Evolutionary conservation across 2,113 vertebrate genomes (phyloP).

Genomic region (Lontra canadensis): DNA sequence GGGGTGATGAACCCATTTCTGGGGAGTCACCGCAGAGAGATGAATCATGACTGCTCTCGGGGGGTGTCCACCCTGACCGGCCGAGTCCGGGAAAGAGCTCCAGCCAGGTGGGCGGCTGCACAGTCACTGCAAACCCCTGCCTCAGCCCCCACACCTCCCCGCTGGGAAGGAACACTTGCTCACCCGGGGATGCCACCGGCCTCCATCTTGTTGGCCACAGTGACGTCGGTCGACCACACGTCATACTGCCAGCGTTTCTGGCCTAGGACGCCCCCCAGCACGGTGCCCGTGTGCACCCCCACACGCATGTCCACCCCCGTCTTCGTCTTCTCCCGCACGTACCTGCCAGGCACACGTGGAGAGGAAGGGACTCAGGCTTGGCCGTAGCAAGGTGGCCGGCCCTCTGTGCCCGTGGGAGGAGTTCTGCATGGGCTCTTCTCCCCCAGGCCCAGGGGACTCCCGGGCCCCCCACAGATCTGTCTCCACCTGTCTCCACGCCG

Average conservation of each 20-base stretch:
- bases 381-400: rapidly evolving
- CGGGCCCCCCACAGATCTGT: rapidly evolving
- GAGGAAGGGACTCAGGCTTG: too few species aligned
- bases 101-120: rapidly evolving
- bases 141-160: not conserved
- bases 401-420: rapidly evolving
- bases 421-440: rapidly evolving
- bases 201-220: conserved; percentile 98
- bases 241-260: conserved; percentile 98
- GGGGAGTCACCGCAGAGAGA: not conserved
- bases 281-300: conserved; percentile 94
- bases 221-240: conserved; percentile 97
- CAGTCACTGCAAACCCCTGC: rapidly evolving
- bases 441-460: rapidly evolving
- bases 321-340: conserved; percentile 94
- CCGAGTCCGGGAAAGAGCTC: not conserved
- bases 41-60: not conserved
- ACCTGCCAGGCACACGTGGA: conserved; percentile 80
- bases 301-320: conserved; percentile 97
- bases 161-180: conserved; percentile 44
- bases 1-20: not conserved
- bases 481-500: rapidly evolving
- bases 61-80: too few species aligned
- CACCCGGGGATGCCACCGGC: conserved; percentile 95
- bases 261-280: conserved; percentile 94